Conservation (phyloP, 2,888 invertebrate species). For the Cosmorhoe ocellata region DNA sequence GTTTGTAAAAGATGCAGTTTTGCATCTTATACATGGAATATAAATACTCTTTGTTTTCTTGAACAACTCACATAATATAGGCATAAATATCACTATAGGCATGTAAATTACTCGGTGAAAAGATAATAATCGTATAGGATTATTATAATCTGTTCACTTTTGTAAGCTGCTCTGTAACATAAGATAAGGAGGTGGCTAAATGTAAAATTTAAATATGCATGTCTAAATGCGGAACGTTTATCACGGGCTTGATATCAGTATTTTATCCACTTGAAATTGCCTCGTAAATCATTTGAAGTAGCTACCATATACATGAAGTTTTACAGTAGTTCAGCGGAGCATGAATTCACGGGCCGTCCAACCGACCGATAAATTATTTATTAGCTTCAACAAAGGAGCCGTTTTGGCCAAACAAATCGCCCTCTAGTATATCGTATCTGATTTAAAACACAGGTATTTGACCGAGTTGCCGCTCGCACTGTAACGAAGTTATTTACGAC, state of each 20-base stretch:
- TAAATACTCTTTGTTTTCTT: slow-evolving; percentile 59
- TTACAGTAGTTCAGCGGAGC: slow-evolving; percentile 53
- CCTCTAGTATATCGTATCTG: slow-evolving; percentile 57
- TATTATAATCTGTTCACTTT: slow-evolving; percentile 38
- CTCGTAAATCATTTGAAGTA: slow-evolving; percentile 40
- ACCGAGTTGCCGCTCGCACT: slow-evolving; percentile 60
- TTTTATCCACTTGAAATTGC: slow-evolving; percentile 43
- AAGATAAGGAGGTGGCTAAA: slow-evolving; percentile 31
- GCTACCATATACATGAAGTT: slow-evolving; percentile 42
- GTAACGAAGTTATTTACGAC: slow-evolving; percentile 66
- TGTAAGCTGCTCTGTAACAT: slow-evolving; percentile 24
- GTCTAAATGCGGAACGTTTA: slow-evolving; percentile 47
- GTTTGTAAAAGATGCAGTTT: slow-evolving; percentile 59
- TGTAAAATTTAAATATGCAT: slow-evolving; percentile 33
- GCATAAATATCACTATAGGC: no score
- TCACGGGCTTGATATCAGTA: slow-evolving; percentile 42
- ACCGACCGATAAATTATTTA: slow-evolving; percentile 60
- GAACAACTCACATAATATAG: slow-evolving; percentile 39
- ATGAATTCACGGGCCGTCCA: slow-evolving; percentile 52
- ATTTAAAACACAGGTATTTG: slow-evolving; percentile 75
- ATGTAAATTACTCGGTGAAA: slow-evolving; percentile 42
- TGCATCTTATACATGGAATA: slow-evolving; percentile 69
- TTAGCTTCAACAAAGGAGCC: slow-evolving; percentile 61
- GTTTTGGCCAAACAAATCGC: slow-evolving; percentile 62
- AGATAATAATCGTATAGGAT: slow-evolving; percentile 44